Conservation (phyloP, 2,113 vertebrate species). For the Acinonyx jubatus region DNA sequence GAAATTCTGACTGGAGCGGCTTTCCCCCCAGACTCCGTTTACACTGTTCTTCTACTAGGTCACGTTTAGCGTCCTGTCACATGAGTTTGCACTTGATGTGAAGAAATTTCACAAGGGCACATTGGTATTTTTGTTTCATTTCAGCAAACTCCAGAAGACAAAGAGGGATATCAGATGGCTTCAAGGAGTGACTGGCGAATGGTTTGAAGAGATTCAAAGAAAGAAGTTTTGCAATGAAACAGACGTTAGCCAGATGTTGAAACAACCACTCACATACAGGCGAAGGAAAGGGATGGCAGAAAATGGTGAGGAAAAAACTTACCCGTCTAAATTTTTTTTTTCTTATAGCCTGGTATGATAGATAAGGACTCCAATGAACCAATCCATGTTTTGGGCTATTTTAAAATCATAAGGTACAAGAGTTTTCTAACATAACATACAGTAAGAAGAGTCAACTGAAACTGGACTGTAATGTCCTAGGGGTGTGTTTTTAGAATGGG, state of each 20-base stretch:
- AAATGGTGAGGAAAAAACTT: slow-evolving; percentile 80
- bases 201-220: slow-evolving; percentile 90
- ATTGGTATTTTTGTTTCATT: slow-evolving; percentile 63
- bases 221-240: slow-evolving; percentile 86
- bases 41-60: not conserved
- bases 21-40: not conserved
- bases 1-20: not conserved
- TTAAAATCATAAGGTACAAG: not conserved
- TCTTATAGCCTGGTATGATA: not conserved
- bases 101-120: slow-evolving; percentile 10
- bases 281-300: slow-evolving; percentile 79
- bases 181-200: slow-evolving; percentile 87
- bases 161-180: slow-evolving; percentile 83
- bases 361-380: not conserved
- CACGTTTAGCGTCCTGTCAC: not conserved
- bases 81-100: not conserved
- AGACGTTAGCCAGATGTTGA: slow-evolving; percentile 85
- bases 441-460: not conserved
- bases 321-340: not conserved
- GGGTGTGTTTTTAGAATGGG: not conserved
- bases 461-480: not conserved
- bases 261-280: slow-evolving; percentile 81
- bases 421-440: not conserved
- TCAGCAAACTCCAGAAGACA: slow-evolving; percentile 87
- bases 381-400: not conserved